Evolutionary conservation across 1,140 invertebrate genomes (phyloP), one percentile per base, ranked within the genome.

Genomic region (Tigriopus japonicus): DNA sequence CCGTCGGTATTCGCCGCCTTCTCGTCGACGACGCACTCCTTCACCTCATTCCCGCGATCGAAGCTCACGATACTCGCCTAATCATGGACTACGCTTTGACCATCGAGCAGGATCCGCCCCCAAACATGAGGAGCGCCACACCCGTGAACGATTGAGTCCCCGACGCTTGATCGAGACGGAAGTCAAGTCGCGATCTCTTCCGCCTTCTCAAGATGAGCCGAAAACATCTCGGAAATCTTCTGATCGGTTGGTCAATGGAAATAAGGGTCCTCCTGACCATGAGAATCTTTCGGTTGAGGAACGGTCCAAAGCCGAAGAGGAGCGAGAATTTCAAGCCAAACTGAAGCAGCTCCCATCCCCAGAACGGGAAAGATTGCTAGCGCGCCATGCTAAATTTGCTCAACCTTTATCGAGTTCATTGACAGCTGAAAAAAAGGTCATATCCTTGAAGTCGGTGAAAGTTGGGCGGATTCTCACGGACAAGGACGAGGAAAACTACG

Each of bases 321-420:
- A 54, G 52, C 52, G 35, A 15, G 19, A 54, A 6, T 28, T 15
- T n/a, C 52, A 42, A 15, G 42, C 14, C 9, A 56, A 42, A 35
- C 13, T 52, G 2, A 1, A 23, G 13, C 3, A 40, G 19, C 59
- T 61, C 14, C 19, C 59, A 2, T 24, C 49, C 1, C 59, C 59
- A 15, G 59, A 61, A 42, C 43, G 59, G n/a, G 59, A 61, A 24
- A 58, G 41, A 41, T 24, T 52, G 14, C 10, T 24, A 15, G 49
- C 45, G 2, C 59, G 59, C 7, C 19, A 19, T 19, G 28, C 28
- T 23, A 61, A 61, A 40, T 35, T 35, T 35, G 28, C 28, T 35
- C 28, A 35, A 35, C 28, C 28, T 35, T 35, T 35, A 35, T 35
- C 28, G 28, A 35, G 28, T 35, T 35, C 28, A 9, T 35, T 35